Evolutionary conservation across 2,797 vertebrate genomes (phyloP).

Genomic region (Characodon lateralis): DNA sequence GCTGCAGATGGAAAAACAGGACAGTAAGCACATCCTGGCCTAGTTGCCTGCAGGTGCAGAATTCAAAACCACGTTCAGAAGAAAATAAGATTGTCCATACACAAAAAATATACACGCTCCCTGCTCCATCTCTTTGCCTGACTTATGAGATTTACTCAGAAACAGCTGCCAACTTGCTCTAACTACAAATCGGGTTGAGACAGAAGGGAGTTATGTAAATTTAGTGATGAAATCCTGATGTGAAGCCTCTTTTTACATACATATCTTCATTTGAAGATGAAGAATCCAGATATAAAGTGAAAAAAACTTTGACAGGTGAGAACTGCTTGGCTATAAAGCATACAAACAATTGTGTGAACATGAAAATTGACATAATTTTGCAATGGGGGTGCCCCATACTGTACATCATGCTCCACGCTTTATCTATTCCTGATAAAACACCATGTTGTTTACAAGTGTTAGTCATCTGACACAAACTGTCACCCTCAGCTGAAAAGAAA

Average conservation of each 20-base stretch:
- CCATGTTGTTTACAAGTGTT: neutral
- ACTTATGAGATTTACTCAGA: neutral
- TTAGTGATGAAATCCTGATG: neutral
- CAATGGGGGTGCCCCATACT: neutral
- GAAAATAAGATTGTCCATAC: constrained; percentile 8
- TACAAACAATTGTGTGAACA: neutral
- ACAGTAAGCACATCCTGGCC: constrained; percentile 2
- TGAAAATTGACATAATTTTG: neutral
- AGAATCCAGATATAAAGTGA: neutral
- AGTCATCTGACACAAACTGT: neutral
- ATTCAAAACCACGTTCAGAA: constrained; percentile 5
- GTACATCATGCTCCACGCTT: neutral
- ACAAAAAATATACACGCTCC: constrained; percentile 14
- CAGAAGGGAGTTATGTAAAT: neutral
- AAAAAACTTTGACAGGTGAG: neutral
- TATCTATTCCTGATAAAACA: neutral
- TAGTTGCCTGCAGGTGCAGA: constrained; percentile 2
- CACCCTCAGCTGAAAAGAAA: neutral
- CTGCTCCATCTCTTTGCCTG: neutral
- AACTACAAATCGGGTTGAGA: neutral
- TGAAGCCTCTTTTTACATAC: neutral
- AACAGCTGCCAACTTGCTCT: neutral
- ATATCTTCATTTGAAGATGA: neutral
- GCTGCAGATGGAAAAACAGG: constrained; percentile 8
- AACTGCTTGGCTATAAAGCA: neutral